Evolutionary conservation across 2,888 invertebrate species (phyloP), one percentile per base, ranked within the genome.

Genomic region (Acanthopleura granulata): DNA sequence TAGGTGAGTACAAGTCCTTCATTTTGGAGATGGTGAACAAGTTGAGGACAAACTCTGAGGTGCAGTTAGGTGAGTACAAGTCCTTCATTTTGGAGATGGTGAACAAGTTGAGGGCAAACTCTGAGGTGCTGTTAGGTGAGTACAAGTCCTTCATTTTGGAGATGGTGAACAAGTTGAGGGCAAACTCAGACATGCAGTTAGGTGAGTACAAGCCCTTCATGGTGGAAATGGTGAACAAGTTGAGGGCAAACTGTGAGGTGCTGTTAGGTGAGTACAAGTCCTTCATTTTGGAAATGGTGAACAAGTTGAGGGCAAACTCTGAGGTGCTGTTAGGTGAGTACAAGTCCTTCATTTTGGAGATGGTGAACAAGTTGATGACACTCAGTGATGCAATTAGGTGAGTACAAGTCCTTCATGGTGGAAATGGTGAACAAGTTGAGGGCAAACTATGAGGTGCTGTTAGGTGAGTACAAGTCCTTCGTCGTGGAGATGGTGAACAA

Each of bases 131-230:
- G 9, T 9, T 40, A 9, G 40, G 40, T 40, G 40, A 89, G 81
- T 97, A 96, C 91, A 95, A 96, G 88, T 94, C 95, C 0, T 96
- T 93, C 90, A 93, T 93, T 83, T 95, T 97, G 0, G 93, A 94
- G 82, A 93, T 97, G 82, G 92, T 96, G 50, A 94, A 94, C 85
- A 95, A 95, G 92, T 93, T 96, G 77, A 92, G 95, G 82, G 93
- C 95, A 29, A 96, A 95, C 90, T 94, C 94, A 27, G 95, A 95
- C 83, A 95, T 97, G 4, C 95, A 95, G 85, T 92, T 97, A 66
- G 95, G 92, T 92, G 84, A 79, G 66, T 57, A 40, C 40, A 40
- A 40, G n/a, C n/a, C n/a, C n/a, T n/a, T n/a, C n/a, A n/a, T n/a
- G n/a, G n/a, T n/a, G n/a, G n/a, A n/a, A n/a, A n/a, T n/a, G n/a